Evolutionary conservation across 2,888 invertebrate genomes (phyloP).

Genomic region (Caenorhabditis sp.): DNA sequence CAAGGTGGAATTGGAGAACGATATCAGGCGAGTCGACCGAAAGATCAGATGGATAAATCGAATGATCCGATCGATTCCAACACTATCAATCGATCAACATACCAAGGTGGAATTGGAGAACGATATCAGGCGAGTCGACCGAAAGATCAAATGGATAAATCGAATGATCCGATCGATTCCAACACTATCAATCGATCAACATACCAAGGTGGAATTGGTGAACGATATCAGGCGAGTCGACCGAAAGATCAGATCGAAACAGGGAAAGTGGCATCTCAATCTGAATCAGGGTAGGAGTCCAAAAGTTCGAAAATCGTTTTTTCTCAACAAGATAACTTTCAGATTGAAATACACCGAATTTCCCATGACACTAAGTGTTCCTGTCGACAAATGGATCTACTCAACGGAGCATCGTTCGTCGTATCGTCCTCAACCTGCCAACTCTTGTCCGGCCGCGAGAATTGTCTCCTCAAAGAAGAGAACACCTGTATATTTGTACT

Average conservation of each 20-base stretch:
- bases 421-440: conserved; percentile 22
- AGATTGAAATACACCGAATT: conserved; percentile 39
- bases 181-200: conserved; percentile 15
- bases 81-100: conserved; percentile 18
- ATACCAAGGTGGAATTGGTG: conserved; percentile 19
- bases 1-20: conserved; percentile 17
- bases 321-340: no score
- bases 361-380: conserved; percentile 31
- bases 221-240: conserved; percentile 9
- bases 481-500: conserved; percentile 20
- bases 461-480: conserved; percentile 32
- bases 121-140: conserved; percentile 11
- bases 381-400: conserved; percentile 36
- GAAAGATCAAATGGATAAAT: conserved; percentile 12
- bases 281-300: conserved; percentile 24
- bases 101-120: conserved; percentile 18
- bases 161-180: conserved; percentile 9
- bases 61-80: conserved; percentile 10
- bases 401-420: conserved; percentile 17
- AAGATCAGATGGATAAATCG: conserved; percentile 12
- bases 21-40: conserved; percentile 12
- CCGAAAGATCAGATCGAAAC: conserved; percentile 15
- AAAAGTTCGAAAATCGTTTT: not conserved
- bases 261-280: conserved; percentile 38
- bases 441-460: conserved; percentile 17